phyloP scores from a whole-genome alignment of 2,797 vertebrate species.

The Atherinosoma microstoma region DNA sequence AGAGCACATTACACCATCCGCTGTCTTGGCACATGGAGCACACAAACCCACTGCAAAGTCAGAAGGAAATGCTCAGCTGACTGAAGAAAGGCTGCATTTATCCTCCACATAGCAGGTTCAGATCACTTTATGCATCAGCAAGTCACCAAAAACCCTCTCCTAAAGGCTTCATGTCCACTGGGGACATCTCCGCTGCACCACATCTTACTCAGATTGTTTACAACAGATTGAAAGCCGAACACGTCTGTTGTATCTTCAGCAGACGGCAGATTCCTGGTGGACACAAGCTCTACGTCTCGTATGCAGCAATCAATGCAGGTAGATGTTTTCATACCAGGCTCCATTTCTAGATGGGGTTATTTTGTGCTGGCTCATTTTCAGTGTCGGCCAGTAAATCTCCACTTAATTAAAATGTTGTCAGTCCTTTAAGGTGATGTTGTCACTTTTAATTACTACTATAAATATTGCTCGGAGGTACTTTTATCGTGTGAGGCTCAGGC shows the following conservation, averaged over 20 bases:
- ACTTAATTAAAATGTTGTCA: not conserved
- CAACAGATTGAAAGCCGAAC: constrained; percentile 23
- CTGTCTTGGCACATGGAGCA: constrained; percentile 32
- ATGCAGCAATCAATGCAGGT: constrained; percentile 8
- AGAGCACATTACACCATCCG: constrained; percentile 16
- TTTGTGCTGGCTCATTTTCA: not conserved
- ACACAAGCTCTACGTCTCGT: constrained; percentile 14
- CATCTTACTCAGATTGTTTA: constrained; percentile 40
- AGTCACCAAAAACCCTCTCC: constrained; percentile 42
- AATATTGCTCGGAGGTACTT: not conserved
- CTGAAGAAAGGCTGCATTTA: constrained; percentile 16
- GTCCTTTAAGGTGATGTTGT: not conserved
- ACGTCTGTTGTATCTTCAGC: not conserved
- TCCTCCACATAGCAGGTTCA: constrained; percentile 57
- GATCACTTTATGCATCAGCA: constrained; percentile 63
- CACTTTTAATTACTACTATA: not conserved
- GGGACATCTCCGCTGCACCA: constrained; percentile 23
- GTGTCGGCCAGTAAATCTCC: not conserved
- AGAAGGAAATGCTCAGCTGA: constrained; percentile 32
- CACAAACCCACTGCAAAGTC: constrained; percentile 35
- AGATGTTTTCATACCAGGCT: constrained; percentile 47
- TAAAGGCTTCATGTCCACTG: constrained; percentile 37
- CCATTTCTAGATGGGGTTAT: constrained; percentile 42
- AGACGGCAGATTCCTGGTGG: not conserved
- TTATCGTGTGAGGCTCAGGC: not conserved